Percentiles rank a stretch among this genome's conserved stretches.
Conservation (phyloP, 2,797 vertebrate species). For the Chelidonichthys spinosus region DNA sequence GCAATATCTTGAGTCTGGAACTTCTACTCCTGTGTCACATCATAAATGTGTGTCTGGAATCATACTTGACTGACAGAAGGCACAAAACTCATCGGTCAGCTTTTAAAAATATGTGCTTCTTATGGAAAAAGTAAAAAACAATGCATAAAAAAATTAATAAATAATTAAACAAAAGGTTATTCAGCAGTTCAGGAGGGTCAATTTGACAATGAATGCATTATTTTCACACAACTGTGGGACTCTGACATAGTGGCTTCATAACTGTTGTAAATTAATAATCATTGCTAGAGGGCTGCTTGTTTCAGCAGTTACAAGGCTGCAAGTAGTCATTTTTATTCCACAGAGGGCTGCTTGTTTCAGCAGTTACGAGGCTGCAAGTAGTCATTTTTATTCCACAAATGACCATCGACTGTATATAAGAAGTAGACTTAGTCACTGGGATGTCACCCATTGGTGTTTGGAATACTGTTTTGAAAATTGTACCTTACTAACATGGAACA, state of each 20-base stretch:
- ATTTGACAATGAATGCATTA: slow-evolving; percentile 5
- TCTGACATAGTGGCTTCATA: slow-evolving; percentile 33
- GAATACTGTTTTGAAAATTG: background rate
- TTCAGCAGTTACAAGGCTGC: background rate
- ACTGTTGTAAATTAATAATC: slow-evolving; percentile 8
- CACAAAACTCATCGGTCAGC: slow-evolving; percentile 6
- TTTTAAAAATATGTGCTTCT: background rate
- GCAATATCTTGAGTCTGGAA: background rate
- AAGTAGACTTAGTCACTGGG: background rate
- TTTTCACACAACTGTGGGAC: slow-evolving; percentile 16
- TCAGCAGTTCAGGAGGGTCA: background rate
- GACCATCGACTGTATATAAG: background rate
- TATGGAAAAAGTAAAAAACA: background rate
- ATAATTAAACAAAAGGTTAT: slow-evolving; percentile 9
- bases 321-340: too few species aligned
- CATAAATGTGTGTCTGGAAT: slow-evolving; percentile 36
- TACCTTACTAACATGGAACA: too few species aligned
- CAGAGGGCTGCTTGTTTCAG: slow-evolving; percentile 23
- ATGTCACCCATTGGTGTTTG: background rate
- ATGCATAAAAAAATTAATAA: background rate
- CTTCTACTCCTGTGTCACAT: slow-evolving; percentile 6
- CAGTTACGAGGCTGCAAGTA: background rate
- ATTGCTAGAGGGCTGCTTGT: slow-evolving; percentile 27
- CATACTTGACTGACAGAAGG: background rate
- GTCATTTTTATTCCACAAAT: background rate